Evolutionary conservation across 2,797 vertebrate genomes (phyloP), one percentile per base, ranked within the genome.

Genomic region (Sebastes hubbsi): DNA sequence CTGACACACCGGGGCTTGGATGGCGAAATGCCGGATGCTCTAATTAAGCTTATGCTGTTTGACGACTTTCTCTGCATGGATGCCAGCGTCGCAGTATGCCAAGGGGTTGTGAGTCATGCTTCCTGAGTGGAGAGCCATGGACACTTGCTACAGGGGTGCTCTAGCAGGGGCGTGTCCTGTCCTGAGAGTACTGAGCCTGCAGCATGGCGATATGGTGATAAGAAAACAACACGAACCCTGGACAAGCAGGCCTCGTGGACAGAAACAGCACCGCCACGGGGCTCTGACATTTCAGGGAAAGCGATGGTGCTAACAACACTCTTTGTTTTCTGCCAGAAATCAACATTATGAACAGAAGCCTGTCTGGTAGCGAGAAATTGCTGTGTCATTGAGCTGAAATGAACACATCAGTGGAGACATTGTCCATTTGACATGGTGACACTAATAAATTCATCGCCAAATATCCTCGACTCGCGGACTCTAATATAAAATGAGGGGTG

Each of bases 31-130:
- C 84, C 77, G 82, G 79, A 86, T 90, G 77, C 87, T 88, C 89
- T 90, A 92, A 94, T 94, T 89, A 95, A 94, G 90, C 94, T 91
- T 94, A 92, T 94, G 91, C 89, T 94, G 88, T 94, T 92, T 93
- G 91, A 95, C 81, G 78, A 89, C 91, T 91, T 91, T 89, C 87
- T 88, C 90, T 88, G 89, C 89, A 82, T 85, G 90, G 80, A 83
- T 85, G 87, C 92, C 90, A 94, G 83, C 74, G 68, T 81, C 38
- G 46, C 88, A 70, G 88, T 77, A 78, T 46, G 90, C 90, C 91
- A 88, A 89, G 90, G 90, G 90, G 65, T 76, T 77, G 85, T 94
- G 93, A 95, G 91, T 94, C 93, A 95, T 67, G 58, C 88, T 89
- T 93, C 83, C 92, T 89, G 92, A 93, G 81, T 80, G 69, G 88